Evolutionary conservation across 2,888 invertebrate species (phyloP).

Genomic region (Hemistola chrysoprasaria): DNA sequence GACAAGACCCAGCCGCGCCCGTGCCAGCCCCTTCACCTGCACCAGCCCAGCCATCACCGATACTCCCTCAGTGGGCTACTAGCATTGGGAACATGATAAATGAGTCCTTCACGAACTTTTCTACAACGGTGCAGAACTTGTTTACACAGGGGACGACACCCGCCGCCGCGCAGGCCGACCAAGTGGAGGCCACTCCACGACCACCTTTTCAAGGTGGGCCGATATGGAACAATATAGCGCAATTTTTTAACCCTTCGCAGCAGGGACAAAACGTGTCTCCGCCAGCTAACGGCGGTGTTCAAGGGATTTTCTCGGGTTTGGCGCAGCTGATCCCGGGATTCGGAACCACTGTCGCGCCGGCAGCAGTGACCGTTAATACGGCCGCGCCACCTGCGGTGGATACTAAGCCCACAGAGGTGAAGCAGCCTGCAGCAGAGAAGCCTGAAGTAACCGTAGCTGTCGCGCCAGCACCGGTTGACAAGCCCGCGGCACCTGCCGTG

Average conservation of each 20-base stretch:
- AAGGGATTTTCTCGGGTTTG: no score
- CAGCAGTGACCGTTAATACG: no score
- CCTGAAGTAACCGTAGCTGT: not conserved
- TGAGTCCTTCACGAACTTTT: constrained; percentile 1
- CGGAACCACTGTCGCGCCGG: no score
- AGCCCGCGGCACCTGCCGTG: constrained; percentile 9
- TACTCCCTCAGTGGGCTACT: not conserved
- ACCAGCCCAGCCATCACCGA: constrained; percentile 4
- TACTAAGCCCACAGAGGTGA: constrained; percentile 1
- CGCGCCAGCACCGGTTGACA: constrained; percentile 1
- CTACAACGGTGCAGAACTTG: not conserved
- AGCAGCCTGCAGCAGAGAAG: not conserved
- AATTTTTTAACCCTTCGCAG: no score
- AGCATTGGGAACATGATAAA: not conserved
- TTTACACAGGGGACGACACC: no score
- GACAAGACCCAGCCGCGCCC: constrained; percentile 2
- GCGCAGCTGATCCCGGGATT: no score
- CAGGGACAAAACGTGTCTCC: no score
- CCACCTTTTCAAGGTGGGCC: not conserved
- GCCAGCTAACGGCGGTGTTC: no score
- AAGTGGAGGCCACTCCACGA: constrained; percentile 4
- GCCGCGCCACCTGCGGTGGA: no score
- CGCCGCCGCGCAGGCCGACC: constrained; percentile 17
- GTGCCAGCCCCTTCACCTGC: not conserved
- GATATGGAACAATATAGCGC: no score